Evolutionary conservation across 1,140 invertebrate genomes (phyloP), one percentile per base, ranked within the genome.

Genomic region (Heliothis subflexa): DNA sequence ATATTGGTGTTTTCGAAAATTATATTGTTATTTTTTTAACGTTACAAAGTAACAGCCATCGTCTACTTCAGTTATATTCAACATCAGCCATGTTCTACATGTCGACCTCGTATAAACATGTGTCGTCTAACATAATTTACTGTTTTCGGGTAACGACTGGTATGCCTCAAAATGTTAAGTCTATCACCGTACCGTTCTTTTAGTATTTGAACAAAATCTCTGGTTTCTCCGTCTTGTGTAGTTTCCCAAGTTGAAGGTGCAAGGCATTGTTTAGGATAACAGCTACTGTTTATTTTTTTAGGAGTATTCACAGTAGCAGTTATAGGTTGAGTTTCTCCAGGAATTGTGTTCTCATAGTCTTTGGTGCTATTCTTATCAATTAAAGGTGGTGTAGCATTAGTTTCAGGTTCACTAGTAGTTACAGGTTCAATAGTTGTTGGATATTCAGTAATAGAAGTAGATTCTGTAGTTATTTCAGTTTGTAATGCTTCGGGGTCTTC

Each of bases 121-220:
- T 4, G 9, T 21, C 21, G 7, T 16, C 71, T 59, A 50, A 66
- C 21, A 54, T 33, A 33, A 5, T 9, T 9, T 14, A 28, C 72
- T 0, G 68, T 70, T 50, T 70, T 70, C 21, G 91, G 83, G 73
- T 64, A 89, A 81, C 89, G 87, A 1, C 88, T 90, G 12, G 90
- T 91, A 33, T 78, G 82, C 85, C 79, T 81, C 47, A 91, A 71
- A 59, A 87, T 33, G 71, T 78, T 83, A 0, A 89, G 52, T 28
- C 84, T 81, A 75, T 85, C 78, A 2, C 90, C 91, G 52, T 81
- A 93, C 47, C 81, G 77, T 45, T 83, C 85, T 82, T 79, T 90
- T 1, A 94, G 68, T 73, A 94, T 90, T 81, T 89, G 88, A 40
- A 82, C 90, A 71, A 91, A 93, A 68, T 94, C 91, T 79, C 91